Base-by-base conservation (phyloP, 2,797 vertebrate genomes). In the Etheostoma perlongum region DNA sequence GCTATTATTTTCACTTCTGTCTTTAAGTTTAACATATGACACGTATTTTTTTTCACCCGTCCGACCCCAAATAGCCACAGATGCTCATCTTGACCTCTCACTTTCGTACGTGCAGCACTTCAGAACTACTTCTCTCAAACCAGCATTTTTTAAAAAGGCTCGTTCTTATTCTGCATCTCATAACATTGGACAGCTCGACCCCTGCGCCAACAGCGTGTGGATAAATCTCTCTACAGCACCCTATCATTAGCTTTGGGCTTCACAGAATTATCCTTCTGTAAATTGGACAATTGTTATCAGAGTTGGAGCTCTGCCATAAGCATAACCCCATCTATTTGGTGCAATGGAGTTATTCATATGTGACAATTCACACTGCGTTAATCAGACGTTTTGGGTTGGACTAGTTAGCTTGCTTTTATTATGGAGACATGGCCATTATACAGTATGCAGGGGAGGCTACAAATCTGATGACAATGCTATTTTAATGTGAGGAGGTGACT, bases 41-140 rank as follows among this genome's bases (percentile, higher is more conserved):
- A 79, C 54, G 51, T 87, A 60, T 84, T 88, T 84, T 77, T 84
- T 88, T 84, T 77, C 67, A 84, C 78, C 73, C 78, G 19, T 44
- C 59, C 25, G 19, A 70, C 73, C 70, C 67, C 52, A 49, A 52
- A 53, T 78, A 78, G 54, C 58, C 55, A 70, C 70, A 74, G 55
- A 79, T 72, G 78, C 72, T 83, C 67, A 44, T 74, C 73, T 80
- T 66, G 57, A 58, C 69, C 51, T 72, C 72, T 83, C 52, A 62
- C 68, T 76, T 84, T 54, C 72, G 82, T 73, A 14, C 75, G 25
- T 18, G 14, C 12, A 1, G 69, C 61, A 80, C 49, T 55, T 23
- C 48, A 81, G 58, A 85, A 60, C 63, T 44, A 72, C 67, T 77
- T 67, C 52, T 82, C 67, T 81, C 47, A 63, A 86, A 74, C 30